Percentiles rank a stretch among this genome's conserved stretches.
These are phyloP conservation scores for Stegodyphus dumicola DNA, from an alignment of 1,140 invertebrate species.

Conservation along the genomic window DNA sequence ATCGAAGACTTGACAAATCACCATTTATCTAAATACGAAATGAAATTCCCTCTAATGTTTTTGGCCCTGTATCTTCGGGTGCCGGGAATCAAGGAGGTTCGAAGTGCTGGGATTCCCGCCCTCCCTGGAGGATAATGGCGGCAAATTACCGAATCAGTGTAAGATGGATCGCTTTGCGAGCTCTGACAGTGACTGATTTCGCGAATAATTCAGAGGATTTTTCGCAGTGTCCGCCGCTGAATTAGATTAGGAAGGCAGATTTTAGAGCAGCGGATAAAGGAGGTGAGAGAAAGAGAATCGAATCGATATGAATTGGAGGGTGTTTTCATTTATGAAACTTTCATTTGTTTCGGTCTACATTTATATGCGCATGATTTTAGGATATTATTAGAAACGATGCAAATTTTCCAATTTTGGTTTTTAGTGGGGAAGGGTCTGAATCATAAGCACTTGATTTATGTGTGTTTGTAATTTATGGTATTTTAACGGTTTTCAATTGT, in stretches of 20 bases:
- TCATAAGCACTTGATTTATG: too few species aligned
- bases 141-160: slow-evolving; percentile 44
- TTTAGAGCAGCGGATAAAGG: too few species aligned
- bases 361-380: too few species aligned
- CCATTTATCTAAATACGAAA: slow-evolving; percentile 39
- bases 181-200: slow-evolving; percentile 32
- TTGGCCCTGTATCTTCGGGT: neutral
- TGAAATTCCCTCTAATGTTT: slow-evolving; percentile 22
- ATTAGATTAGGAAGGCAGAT: slow-evolving; percentile 30
- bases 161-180: slow-evolving; percentile 19
- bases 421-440: too few species aligned
- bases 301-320: too few species aligned
- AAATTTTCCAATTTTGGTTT: too few species aligned
- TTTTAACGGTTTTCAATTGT: too few species aligned
- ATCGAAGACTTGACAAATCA: slow-evolving; percentile 27
- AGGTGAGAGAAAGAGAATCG: too few species aligned
- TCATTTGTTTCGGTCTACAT: too few species aligned
- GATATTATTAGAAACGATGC: too few species aligned
- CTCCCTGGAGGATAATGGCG: slow-evolving; percentile 16
- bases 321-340: too few species aligned
- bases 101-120: slow-evolving; percentile 4
- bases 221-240: slow-evolving; percentile 2
- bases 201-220: slow-evolving; percentile 32
- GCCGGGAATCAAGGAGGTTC: slow-evolving; percentile 25
- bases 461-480: too few species aligned